phyloP scores from a whole-genome alignment of 2,797 vertebrate species.

The Distichodus sexfasciatus region DNA sequence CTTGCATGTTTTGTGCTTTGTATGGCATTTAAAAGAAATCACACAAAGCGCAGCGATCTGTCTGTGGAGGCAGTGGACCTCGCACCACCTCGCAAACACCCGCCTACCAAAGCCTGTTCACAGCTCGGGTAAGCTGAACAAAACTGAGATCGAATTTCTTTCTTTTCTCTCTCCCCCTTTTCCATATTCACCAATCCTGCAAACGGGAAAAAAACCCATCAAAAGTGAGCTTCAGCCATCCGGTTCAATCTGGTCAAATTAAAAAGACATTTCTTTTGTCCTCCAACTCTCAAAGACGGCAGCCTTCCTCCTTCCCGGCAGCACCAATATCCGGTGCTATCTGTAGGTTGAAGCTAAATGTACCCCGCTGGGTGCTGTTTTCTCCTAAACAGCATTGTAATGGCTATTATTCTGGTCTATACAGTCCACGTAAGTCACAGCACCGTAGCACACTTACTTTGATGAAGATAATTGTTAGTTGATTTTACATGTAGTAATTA shows the following conservation, averaged over 20 bases:
- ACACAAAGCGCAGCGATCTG: background rate
- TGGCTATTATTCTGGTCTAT: background rate
- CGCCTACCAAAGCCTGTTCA: background rate
- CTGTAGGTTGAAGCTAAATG: constrained; percentile 10
- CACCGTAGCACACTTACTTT: background rate
- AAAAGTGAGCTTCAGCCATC: constrained; percentile 28
- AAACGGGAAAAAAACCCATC: constrained; percentile 12
- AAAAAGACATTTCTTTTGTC: constrained; percentile 28
- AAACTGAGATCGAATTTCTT: constrained; percentile 6
- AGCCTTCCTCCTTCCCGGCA: background rate
- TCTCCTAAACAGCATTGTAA: background rate
- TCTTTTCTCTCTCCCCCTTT: constrained; percentile 4
- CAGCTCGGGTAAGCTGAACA: background rate
- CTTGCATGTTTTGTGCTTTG: background rate
- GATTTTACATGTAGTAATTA: constrained; percentile 37
- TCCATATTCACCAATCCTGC: background rate
- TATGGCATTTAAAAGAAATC: background rate
- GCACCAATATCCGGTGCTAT: background rate
- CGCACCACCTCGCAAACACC: background rate
- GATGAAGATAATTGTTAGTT: constrained; percentile 44
- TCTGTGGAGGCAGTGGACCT: constrained; percentile 1
- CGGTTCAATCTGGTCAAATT: constrained; percentile 22
- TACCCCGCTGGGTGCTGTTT: background rate
- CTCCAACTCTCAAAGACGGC: constrained; percentile 20
- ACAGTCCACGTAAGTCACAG: background rate